Percentiles rank a stretch among this genome's conserved stretches.
Conservation (phyloP, 1,140 invertebrate genomes). For the Lethrus apterus region DNA sequence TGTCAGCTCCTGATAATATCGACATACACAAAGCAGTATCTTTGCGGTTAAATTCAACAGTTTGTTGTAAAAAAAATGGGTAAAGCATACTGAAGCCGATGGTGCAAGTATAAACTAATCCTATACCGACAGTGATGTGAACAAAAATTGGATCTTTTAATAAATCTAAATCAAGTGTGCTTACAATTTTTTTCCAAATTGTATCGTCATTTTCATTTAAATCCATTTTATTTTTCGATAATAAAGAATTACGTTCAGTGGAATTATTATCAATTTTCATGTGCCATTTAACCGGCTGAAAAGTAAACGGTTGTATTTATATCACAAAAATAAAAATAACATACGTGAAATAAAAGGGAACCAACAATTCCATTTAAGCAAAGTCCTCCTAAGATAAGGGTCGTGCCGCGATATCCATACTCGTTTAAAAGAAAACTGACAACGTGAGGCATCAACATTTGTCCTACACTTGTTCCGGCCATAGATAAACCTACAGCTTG, state of each 20-base stretch:
- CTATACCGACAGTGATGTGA: slow-evolving; percentile 57
- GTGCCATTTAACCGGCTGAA: slow-evolving; percentile 50
- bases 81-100: slow-evolving; percentile 63
- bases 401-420: slow-evolving; percentile 49
- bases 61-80: slow-evolving; percentile 55
- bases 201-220: no score
- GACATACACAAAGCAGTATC: slow-evolving; percentile 60
- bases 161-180: slow-evolving; percentile 53
- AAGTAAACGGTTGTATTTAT: no score
- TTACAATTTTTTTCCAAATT: slow-evolving; percentile 41
- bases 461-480: slow-evolving; percentile 64
- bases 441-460: slow-evolving; percentile 64
- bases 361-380: slow-evolving; percentile 51
- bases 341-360: slow-evolving; percentile 34
- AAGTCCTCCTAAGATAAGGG: slow-evolving; percentile 52
- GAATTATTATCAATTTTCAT: slow-evolving; percentile 43
- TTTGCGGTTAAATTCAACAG: slow-evolving; percentile 44
- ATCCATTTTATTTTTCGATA: no score
- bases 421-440: slow-evolving; percentile 51
- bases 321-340: no score
- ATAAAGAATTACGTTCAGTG: no score
- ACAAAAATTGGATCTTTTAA: slow-evolving; percentile 52
- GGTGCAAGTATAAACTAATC: slow-evolving; percentile 56
- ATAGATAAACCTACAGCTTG: slow-evolving; percentile 61
- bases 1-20: slow-evolving; percentile 53